These are phyloP conservation scores for Echinops telfairi DNA, from an alignment of 2,113 vertebrate genomes.

Conservation along the genomic window DNA sequence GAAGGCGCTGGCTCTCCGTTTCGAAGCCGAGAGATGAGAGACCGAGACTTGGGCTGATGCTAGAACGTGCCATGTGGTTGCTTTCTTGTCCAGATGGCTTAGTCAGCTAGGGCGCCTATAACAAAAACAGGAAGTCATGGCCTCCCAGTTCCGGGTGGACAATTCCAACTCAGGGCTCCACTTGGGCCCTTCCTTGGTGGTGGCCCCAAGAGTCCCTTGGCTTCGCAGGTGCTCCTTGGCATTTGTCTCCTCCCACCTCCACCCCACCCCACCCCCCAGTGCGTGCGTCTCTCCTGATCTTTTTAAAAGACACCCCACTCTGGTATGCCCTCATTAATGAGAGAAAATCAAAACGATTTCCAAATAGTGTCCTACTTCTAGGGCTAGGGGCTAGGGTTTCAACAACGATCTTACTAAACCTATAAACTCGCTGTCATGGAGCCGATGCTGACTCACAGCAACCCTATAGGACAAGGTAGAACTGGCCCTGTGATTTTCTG, in stretches of 20 bases:
- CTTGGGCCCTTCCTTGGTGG: background rate
- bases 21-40: background rate
- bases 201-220: background rate
- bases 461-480: no score
- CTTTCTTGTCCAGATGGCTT: background rate
- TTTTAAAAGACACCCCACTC: background rate
- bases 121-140: background rate
- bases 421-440: no score
- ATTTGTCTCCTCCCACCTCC: background rate
- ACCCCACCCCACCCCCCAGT: no score
- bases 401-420: background rate
- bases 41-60: no score
- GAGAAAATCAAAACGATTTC: background rate
- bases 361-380: background rate
- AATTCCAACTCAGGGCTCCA: background rate
- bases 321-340: background rate
- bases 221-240: background rate
- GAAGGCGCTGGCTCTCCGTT: rapidly evolving
- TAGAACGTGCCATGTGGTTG: no score
- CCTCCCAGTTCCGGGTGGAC: background rate
- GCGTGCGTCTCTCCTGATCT: background rate
- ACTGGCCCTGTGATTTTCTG: no score
- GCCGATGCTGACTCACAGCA: no score
- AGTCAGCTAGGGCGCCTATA: background rate
- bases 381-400: background rate